Conservation (phyloP, 2,797 vertebrate species). For the Coreius guichenoti region DNA sequence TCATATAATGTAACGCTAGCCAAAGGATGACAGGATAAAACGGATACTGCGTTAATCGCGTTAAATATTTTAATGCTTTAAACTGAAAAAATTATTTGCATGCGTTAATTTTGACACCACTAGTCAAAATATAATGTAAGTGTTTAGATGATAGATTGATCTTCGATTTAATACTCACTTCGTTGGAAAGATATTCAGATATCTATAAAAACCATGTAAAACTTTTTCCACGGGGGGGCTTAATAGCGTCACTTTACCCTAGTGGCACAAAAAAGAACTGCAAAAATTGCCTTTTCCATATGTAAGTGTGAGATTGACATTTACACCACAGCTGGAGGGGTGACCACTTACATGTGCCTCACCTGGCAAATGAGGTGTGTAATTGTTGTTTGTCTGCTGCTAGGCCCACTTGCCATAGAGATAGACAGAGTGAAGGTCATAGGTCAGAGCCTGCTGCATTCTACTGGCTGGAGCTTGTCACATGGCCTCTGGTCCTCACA, state of each 20-base stretch:
- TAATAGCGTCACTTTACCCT: neutral
- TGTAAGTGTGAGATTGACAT: slow-evolving; percentile 17
- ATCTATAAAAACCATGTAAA: neutral
- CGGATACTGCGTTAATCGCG: no score
- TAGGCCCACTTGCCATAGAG: neutral
- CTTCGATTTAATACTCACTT: neutral
- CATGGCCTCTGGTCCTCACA: slow-evolving; percentile 1
- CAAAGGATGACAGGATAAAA: no score
- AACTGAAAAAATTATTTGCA: no score
- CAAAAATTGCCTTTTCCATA: neutral
- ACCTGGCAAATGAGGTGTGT: slow-evolving; percentile 25
- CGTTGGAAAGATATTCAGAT: neutral
- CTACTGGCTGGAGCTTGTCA: slow-evolving; percentile 5
- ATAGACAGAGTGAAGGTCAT: slow-evolving; percentile 7
- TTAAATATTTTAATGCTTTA: no score
- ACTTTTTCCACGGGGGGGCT: neutral
- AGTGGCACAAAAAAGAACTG: neutral
- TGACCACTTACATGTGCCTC: neutral
- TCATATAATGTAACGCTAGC: no score
- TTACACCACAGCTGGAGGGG: slow-evolving; percentile 19
- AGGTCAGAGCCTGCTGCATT: neutral
- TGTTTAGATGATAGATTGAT: neutral
- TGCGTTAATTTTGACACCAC: no score
- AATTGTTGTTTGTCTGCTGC: slow-evolving; percentile 1
- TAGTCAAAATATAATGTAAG: neutral